Base-by-base conservation (phyloP, 92 coral and sea anemone species). In the Isaurus tuberculatus region DNA sequence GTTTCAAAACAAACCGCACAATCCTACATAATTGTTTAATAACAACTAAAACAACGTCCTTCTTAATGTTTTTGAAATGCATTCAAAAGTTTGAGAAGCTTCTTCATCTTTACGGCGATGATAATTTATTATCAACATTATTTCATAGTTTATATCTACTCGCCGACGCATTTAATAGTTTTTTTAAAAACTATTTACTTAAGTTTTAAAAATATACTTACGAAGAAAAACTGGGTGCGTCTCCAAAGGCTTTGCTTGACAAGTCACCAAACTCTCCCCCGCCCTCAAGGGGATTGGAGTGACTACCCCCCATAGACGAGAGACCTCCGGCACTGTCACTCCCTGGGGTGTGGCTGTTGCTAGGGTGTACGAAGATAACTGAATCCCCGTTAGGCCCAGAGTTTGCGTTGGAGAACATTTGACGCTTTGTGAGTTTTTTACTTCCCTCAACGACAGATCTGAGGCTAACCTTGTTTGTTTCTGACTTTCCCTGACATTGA, bases 301-400 rank as follows among this genome's bases (percentile, higher is more conserved):
- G 94, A 15, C 82, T 58, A 64, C 26, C 60, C 25, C 70, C 82
- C 82, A 77, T 77, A 57, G 82, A 77, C 30, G 82, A 8, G n/a
- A 77, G 70, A 22, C 98, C 98, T 63, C 92, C 92, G 25, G 95
- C 95, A 69, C 88, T 36, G 27, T 89, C 96, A 31, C 92, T 75
- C 4, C 90, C 93, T 11, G 75, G 75, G 34, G 79, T 87, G 73
- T 88, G 93, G 57, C 88, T 77, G 40, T 73, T 90, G 77, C 80
- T 89, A 16, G 99, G 99, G 67, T 97, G 99, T 5, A 97, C 99
- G 66, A 97, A 97, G 88, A 97, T 97, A n/a, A 97, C 99, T 8
- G 98, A 94, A 85, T 97, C 99, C 8, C 99, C 94, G 84, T 97
- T 97, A 5, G 99, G 95, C 27, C 98, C 98, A 9, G 98, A 94